A percentile compares a stretch with the other conserved stretches of the same genome.
Evolutionary conservation across 2,797 vertebrate genomes (phyloP).

Genomic region (Microctenopoma steveboyesi): DNA sequence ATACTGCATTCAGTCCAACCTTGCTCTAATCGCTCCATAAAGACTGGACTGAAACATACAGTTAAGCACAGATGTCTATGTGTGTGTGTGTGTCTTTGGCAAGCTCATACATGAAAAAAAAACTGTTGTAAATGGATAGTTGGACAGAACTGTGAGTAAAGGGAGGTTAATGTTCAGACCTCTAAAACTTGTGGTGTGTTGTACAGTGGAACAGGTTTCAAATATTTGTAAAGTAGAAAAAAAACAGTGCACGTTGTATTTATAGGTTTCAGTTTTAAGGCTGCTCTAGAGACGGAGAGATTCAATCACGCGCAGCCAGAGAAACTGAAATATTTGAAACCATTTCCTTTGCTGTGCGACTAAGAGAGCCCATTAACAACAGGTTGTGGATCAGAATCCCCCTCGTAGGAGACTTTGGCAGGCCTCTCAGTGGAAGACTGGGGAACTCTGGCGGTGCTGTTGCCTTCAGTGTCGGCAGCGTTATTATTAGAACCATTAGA

Average conservation of each 20-base stretch:
- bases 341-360: slow-evolving; percentile 66
- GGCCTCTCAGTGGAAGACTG: slow-evolving; percentile 84
- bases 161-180: slow-evolving; percentile 47
- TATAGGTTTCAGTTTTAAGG: slow-evolving; percentile 51
- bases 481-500: slow-evolving; percentile 86
- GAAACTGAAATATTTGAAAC: slow-evolving; percentile 70
- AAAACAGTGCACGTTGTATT: slow-evolving; percentile 69
- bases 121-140: slow-evolving; percentile 87
- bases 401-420: slow-evolving; percentile 80
- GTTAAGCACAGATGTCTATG: slow-evolving; percentile 93
- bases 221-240: slow-evolving; percentile 62
- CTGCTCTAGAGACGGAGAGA: slow-evolving; percentile 39
- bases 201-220: slow-evolving; percentile 66
- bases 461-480: slow-evolving; percentile 32
- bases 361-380: slow-evolving; percentile 96
- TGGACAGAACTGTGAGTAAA: slow-evolving; percentile 83
- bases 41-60: slow-evolving; percentile 93
- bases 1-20: slow-evolving; percentile 74
- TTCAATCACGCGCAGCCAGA: slow-evolving; percentile 60
- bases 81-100: slow-evolving; percentile 99
- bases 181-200: slow-evolving; percentile 44
- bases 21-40: slow-evolving; percentile 87
- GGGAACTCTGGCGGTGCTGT: slow-evolving; percentile 72
- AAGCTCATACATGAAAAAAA: slow-evolving; percentile 94
- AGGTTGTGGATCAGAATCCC: slow-evolving; percentile 84